Evolutionary conservation across 1,140 invertebrate genomes (phyloP), one percentile per base, ranked within the genome.

Genomic region (Drosophila watanabei): DNA sequence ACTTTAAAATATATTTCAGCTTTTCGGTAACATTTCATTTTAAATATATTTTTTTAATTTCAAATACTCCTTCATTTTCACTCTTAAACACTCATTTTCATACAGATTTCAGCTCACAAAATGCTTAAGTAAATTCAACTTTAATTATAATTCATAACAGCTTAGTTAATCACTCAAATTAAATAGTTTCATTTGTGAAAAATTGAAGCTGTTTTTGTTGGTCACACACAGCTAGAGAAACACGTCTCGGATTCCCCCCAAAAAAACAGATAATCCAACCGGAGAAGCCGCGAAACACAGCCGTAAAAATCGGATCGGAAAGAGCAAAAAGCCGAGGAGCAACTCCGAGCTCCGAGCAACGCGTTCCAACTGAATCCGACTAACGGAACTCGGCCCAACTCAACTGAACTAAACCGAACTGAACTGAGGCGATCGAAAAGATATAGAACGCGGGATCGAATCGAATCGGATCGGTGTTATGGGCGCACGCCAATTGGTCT

Each of bases 401-500:
- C 45, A n/a, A 62, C 43, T 60, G 13, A 62, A 45, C 24, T 28
- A 35, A 37, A 35, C 18, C 20, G 61, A 66, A 37, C 24, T 30
- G 46, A 37, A 37, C 10, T 16, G 60, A 68, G 28, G 24, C n/a
- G 33, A 70, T 56, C 60, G 28, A 24, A 69, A 46, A 10, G 49
- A 45, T 33, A 57, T 57, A 24, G 54, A 39, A 20, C 24, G 39
- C 48, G 39, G 51, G 33, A 46, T 75, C 51, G 41, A 33, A 66
- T 66, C 46, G 54, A 32, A 58, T 66, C 72, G 57, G 49, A 28
- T 64, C 43, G 52, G 71, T 39, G 54, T 66, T 76, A 33, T 61
- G 68, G 56, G 58, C 43, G 49, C 64, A 24, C 45, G 80, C 62
- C 66, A 63, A 56, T 66, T 39, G 57, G 73, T 66, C 51, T 66